Evolutionary conservation across 2,113 vertebrate genomes (phyloP).

Genomic region (Baryphthengus martii): DNA sequence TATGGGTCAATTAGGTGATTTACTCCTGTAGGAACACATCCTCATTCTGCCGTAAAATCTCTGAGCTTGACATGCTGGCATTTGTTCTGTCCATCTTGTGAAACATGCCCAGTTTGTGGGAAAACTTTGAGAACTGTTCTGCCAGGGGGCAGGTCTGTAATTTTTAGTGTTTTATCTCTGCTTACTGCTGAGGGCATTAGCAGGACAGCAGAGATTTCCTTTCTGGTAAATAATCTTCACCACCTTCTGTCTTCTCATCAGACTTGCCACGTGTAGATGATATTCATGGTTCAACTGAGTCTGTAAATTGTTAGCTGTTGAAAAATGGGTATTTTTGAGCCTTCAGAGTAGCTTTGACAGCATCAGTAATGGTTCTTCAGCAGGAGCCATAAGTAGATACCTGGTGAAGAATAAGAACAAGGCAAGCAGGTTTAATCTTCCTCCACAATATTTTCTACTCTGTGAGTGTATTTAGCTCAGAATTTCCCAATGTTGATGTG

Average conservation of each 20-base stretch:
- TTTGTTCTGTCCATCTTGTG: not conserved
- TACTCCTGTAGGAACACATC: not conserved
- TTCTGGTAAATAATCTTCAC: not conserved
- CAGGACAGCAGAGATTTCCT: not conserved
- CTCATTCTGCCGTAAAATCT: not conserved
- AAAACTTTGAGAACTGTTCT: not conserved
- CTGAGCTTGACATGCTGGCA: not conserved
- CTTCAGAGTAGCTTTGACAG: not conserved
- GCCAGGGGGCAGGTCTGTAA: not conserved
- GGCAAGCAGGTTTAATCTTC: not conserved
- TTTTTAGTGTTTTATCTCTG: not conserved
- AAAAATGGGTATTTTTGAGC: not conserved
- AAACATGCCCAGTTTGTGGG: not conserved
- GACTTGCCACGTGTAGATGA: not conserved
- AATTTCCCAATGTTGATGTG: not conserved
- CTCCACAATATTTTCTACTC: not conserved
- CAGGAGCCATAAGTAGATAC: not conserved
- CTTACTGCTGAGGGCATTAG: not conserved
- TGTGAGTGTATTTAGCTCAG: not conserved
- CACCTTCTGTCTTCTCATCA: not conserved
- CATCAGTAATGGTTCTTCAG: not conserved
- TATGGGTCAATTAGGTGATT: slow-evolving; percentile 54
- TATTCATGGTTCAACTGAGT: not conserved
- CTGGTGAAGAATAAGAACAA: not conserved
- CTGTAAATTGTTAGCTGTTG: not conserved